Conservation (phyloP, 2,113 vertebrate genomes). For the Bostrychus sinensis region DNA sequence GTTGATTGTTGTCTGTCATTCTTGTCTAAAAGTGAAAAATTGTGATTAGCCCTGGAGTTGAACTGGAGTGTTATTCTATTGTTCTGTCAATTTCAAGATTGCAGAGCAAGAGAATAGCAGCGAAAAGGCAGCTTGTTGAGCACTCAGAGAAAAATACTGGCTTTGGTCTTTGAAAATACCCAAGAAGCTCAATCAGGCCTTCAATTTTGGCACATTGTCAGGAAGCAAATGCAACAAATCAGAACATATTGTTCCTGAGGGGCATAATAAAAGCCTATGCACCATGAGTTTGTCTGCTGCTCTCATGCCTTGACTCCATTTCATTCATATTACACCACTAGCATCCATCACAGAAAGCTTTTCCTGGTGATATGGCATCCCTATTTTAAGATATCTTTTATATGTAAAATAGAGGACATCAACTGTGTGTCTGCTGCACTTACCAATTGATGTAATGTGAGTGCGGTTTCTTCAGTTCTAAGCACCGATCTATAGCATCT, state of each 20-base stretch:
- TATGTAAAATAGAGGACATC: conserved; percentile 37
- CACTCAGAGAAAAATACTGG: conserved; percentile 55
- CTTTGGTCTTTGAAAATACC: conserved; percentile 60
- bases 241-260: conserved; percentile 73
- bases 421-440: conserved; percentile 20
- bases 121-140: conserved; percentile 50
- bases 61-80: conserved; percentile 53
- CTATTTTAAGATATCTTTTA: conserved; percentile 36
- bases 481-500: background rate
- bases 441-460: background rate
- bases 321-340: conserved; percentile 39
- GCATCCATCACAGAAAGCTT: conserved; percentile 18
- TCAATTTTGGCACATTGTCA: conserved; percentile 70
- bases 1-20: conserved; percentile 48
- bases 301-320: conserved; percentile 46
- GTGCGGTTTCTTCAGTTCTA: conserved; percentile 21
- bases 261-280: conserved; percentile 56
- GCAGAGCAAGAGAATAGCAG: conserved; percentile 33
- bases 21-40: conserved; percentile 34
- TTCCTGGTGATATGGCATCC: conserved; percentile 25
- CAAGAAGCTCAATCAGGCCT: conserved; percentile 71
- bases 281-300: conserved; percentile 40
- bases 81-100: conserved; percentile 64
- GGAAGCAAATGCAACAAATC: conserved; percentile 73
- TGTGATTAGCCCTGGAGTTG: conserved; percentile 45